phyloP scores from a whole-genome alignment of 2,113 vertebrate genomes.

The Lepus timidus region DNA sequence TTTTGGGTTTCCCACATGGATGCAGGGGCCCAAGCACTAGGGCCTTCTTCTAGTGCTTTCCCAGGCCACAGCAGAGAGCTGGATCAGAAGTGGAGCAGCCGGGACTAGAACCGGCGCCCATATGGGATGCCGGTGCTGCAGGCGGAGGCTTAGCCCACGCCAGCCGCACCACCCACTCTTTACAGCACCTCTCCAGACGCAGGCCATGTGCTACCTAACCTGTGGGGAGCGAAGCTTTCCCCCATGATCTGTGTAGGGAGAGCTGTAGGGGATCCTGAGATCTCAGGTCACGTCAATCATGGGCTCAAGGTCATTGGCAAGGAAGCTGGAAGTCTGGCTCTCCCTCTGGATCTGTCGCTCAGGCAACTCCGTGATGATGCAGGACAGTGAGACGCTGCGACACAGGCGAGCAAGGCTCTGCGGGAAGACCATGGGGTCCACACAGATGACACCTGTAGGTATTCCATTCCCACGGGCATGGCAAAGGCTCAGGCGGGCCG shows the following conservation, averaged over 20 bases:
- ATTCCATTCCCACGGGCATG: not conserved
- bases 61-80: too few species aligned
- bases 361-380: not conserved
- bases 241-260: not conserved
- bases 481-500: not conserved
- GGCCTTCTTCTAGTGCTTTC: too few species aligned
- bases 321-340: not conserved
- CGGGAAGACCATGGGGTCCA: not conserved
- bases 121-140: too few species aligned
- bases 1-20: too few species aligned
- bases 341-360: too few species aligned
- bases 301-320: constrained; percentile 1
- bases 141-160: too few species aligned
- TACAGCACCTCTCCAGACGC: not conserved
- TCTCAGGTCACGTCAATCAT: not conserved
- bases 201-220: not conserved
- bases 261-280: not conserved
- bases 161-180: not conserved
- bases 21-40: too few species aligned
- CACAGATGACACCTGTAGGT: not conserved
- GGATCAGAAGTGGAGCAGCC: too few species aligned
- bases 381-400: not conserved
- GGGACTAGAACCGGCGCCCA: too few species aligned
- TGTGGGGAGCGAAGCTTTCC: not conserved
- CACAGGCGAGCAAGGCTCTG: not conserved